Evolutionary conservation across 2,888 invertebrate genomes (phyloP), one percentile per base, ranked within the genome.

Genomic region (Brachylomia viminalis): DNA sequence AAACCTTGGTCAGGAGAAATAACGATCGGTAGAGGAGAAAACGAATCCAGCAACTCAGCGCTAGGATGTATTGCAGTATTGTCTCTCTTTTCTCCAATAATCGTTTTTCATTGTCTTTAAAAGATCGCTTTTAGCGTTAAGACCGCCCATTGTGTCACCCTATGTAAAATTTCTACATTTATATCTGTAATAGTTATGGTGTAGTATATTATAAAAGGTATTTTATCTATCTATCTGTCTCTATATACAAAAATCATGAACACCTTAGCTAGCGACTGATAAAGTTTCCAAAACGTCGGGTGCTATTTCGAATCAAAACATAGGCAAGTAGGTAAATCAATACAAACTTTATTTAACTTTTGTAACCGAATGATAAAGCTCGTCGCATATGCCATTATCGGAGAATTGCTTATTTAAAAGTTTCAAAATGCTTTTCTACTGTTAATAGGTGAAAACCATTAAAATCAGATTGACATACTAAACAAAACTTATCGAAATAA

Each of bases 271-370:
- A 68, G 77, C n/a, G 15, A 68, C 27, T 59, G 30, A 42, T 47
- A 61, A 78, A 20, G 42, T 78, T 78, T n/a, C 1, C 20, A 42
- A 70, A 56, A n/a, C 42, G 10, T 42, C 42, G 20, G 17, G n/a
- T 49, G 42, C 27, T 42, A 42, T 71, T 47, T 5, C 27, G 13
- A 62, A 77, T 62, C 38, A 33, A 72, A 71, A 64, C 17, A 56
- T 30, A 27, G 17, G 0, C 4, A 15, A 52, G 15, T 17, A 54
- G 54, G 30, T 20, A 52, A 78, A 78, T 66, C 49, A 79, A 78
- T 65, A 59, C n/a, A 59, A 47, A 61, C 52, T 52, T 72, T 52
- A 79, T 30, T 58, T n/a, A 61, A 65, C 45, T 78, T 78, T 78
- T 52, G n/a, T 45, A 65, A 49, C 20, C 20, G 30, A 72, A 78